Conservation (phyloP, 2,797 vertebrate genomes). For the Tokudaia muenninki region DNA sequence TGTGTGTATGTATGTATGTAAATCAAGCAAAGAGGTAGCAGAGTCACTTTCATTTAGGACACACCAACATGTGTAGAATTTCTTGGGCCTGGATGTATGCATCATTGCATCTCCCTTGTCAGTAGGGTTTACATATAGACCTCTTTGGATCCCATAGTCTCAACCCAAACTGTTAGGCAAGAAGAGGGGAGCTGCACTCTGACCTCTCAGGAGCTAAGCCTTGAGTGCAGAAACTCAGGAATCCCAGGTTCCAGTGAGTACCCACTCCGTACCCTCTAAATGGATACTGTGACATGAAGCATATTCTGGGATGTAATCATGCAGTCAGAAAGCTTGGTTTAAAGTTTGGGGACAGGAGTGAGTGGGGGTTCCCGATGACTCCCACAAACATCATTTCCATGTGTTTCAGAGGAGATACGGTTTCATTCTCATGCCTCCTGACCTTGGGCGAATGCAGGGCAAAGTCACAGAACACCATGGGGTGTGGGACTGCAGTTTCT, state of each 20-base stretch:
- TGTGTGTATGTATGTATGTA: background rate
- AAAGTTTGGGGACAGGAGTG: background rate
- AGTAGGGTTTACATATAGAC: background rate
- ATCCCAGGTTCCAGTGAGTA: background rate
- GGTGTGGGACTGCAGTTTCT: background rate
- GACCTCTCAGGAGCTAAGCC: background rate
- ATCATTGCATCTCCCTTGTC: background rate
- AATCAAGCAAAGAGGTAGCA: background rate
- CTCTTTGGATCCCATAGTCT: background rate
- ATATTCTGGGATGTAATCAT: background rate
- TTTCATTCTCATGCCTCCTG: fast-evolving
- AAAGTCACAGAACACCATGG: background rate
- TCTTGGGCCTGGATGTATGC: background rate
- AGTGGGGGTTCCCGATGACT: background rate
- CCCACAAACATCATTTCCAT: background rate
- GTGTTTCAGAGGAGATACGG: background rate
- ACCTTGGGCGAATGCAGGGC: background rate
- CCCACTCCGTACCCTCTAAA: fast-evolving
- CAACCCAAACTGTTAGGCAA: background rate
- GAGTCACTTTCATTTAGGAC: too few relatives aligned
- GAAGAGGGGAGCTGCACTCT: background rate
- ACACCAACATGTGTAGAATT: background rate
- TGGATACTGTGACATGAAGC: background rate
- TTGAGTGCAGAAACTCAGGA: background rate
- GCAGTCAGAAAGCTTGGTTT: background rate